These are phyloP conservation scores for Serinus canaria DNA, from an alignment of 2,113 vertebrate genomes.

Conservation along the genomic window DNA sequence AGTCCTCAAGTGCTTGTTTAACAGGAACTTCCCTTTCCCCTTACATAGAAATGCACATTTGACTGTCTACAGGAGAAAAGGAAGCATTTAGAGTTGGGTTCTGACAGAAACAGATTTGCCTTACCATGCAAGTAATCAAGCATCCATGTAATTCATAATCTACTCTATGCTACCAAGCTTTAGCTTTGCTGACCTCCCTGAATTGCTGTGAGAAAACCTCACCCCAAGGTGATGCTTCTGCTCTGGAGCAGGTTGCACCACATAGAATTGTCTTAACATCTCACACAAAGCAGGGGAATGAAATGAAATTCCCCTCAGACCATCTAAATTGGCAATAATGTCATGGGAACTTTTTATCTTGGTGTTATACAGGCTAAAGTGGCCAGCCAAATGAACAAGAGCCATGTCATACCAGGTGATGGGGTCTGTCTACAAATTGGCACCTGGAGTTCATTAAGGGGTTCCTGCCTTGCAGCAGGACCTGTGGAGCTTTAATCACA, in stretches of 20 bases:
- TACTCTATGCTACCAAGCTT: not conserved
- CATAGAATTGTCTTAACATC: not conserved
- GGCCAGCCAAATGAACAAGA: not conserved
- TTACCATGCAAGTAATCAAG: not conserved
- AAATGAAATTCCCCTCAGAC: not conserved
- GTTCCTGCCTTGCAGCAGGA: not conserved
- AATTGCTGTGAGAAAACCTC: not conserved
- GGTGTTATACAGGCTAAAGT: not conserved
- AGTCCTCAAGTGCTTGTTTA: not conserved
- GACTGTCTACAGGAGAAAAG: not conserved
- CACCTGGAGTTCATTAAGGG: constrained; percentile 10
- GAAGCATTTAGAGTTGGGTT: not conserved
- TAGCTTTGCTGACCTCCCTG: not conserved
- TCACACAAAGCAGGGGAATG: not conserved
- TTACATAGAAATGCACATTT: not conserved
- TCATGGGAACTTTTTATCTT: not conserved
- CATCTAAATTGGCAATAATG: not conserved
- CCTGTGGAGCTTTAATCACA: not conserved
- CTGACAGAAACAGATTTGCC: not conserved
- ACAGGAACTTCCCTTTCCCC: not conserved
- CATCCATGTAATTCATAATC: not conserved
- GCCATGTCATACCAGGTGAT: not conserved
- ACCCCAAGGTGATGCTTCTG: not conserved
- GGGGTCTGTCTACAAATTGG: not conserved
- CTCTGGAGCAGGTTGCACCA: not conserved